These are phyloP conservation scores for Phortica variegata DNA, from an alignment of 1,140 invertebrate species.

Conservation along the genomic window DNA sequence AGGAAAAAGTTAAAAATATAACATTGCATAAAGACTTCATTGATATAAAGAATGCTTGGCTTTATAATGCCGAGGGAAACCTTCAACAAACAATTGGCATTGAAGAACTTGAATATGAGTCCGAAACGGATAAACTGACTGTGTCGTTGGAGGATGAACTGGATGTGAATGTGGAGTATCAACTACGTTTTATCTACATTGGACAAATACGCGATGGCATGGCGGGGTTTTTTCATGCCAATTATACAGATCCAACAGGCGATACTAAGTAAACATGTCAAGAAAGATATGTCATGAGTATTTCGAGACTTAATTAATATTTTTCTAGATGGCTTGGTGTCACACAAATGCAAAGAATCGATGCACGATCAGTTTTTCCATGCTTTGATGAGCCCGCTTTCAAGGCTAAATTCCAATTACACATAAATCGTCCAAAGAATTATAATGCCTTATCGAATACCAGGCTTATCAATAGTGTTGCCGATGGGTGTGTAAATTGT, in stretches of 20 bases:
- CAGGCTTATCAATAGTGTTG: slow-evolving; percentile 11
- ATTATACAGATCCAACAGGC: slow-evolving; percentile 54
- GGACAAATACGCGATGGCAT: slow-evolving; percentile 58
- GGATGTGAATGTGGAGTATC: slow-evolving; percentile 9
- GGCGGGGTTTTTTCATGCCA: slow-evolving; percentile 63
- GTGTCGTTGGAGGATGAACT: slow-evolving; percentile 20
- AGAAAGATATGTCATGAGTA: too few relatives aligned
- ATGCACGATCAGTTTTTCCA: slow-evolving; percentile 83
- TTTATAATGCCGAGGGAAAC: slow-evolving; percentile 16
- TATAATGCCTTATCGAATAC: slow-evolving; percentile 63
- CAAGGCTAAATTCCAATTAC: slow-evolving; percentile 76
- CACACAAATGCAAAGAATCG: slow-evolving; percentile 82
- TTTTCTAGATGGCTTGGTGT: slow-evolving; percentile 64
- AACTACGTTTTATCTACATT: slow-evolving; percentile 48
- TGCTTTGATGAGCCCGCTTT: slow-evolving; percentile 89
- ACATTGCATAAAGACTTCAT: slow-evolving; percentile 64
- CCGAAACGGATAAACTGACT: slow-evolving; percentile 30
- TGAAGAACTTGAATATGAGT: slow-evolving; percentile 12
- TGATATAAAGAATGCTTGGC: slow-evolving; percentile 12
- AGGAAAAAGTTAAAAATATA: slow-evolving; percentile 56
- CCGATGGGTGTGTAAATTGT: slow-evolving; percentile 17
- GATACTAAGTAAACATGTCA: slow-evolving; percentile 44
- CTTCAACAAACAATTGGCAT: slow-evolving; percentile 16
- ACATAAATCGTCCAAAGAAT: slow-evolving; percentile 61
- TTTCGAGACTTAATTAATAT: not conserved